Conservation (phyloP, 2,113 vertebrate species). For the Mormyrus lacerda region DNA sequence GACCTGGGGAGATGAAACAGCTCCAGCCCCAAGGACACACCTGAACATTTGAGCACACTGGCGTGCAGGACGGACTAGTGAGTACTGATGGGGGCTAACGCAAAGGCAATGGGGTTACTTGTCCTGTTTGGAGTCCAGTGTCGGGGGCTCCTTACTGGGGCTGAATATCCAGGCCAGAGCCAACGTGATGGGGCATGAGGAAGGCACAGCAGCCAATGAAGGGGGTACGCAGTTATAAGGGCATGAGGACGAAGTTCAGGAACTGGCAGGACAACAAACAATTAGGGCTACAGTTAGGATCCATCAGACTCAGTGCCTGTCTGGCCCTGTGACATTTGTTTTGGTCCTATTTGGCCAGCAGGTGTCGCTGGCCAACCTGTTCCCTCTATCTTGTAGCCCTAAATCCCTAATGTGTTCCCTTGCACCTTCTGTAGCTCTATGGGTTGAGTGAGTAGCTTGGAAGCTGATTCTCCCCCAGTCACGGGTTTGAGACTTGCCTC, state of each 20-base stretch:
- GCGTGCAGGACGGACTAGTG: neutral
- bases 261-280: constrained; percentile 55
- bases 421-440: too few relatives aligned
- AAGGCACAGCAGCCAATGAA: constrained; percentile 83
- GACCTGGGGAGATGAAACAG: neutral
- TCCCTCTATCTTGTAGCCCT: too few relatives aligned
- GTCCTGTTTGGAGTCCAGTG: constrained; percentile 39
- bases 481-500: too few relatives aligned
- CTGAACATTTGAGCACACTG: neutral
- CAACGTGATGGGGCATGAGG: constrained; percentile 70
- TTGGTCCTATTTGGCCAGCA: too few relatives aligned
- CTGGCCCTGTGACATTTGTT: too few relatives aligned
- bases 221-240: constrained; percentile 71
- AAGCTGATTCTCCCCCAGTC: too few relatives aligned
- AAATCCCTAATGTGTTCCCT: too few relatives aligned
- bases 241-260: constrained; percentile 80
- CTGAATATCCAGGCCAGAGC: constrained; percentile 55
- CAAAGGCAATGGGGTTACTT: neutral
- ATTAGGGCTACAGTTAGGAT: neutral
- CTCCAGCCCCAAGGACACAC: neutral
- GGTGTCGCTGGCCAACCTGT: too few relatives aligned
- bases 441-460: too few relatives aligned
- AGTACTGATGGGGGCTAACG: neutral
- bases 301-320: too few relatives aligned
- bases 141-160: constrained; percentile 48